phyloP scores from a whole-genome alignment of 2,113 vertebrate genomes.

The Monarcha castaneiventris region DNA sequence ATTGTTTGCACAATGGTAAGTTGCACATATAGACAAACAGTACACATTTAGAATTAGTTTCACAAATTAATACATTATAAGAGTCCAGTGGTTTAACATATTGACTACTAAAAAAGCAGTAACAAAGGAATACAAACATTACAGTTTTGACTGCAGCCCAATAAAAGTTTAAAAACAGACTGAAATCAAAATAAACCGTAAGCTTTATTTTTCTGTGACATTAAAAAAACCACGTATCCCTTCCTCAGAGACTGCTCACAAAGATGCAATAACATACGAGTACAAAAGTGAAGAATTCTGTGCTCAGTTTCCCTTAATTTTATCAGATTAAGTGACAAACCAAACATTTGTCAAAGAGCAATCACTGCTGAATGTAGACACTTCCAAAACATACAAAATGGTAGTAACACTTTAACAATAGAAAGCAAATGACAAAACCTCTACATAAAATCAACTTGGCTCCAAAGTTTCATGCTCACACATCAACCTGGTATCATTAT shows the following conservation, averaged over 20 bases:
- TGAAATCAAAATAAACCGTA: conserved; percentile 21
- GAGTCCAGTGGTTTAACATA: conserved; percentile 73
- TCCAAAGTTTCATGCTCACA: conserved; percentile 46
- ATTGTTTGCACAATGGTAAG: conserved; percentile 72
- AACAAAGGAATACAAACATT: conserved; percentile 67
- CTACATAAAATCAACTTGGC: conserved; percentile 57
- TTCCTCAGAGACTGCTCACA: conserved; percentile 17
- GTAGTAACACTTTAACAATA: conserved; percentile 54
- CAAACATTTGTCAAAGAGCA: conserved; percentile 36
- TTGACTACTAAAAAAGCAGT: conserved; percentile 61
- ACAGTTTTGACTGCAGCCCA: conserved; percentile 56
- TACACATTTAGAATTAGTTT: conserved; percentile 59
- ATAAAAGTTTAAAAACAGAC: conserved; percentile 42
- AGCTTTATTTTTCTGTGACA: conserved; percentile 49
- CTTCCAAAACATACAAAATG: conserved; percentile 61
- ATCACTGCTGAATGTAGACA: conserved; percentile 10
- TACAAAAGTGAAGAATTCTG: conserved; percentile 61
- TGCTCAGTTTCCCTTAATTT: conserved; percentile 62
- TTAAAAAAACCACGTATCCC: conserved; percentile 6
- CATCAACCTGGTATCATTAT: conserved; percentile 9
- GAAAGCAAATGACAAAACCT: conserved; percentile 67
- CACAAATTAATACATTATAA: conserved; percentile 71
- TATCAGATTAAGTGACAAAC: conserved; percentile 43
- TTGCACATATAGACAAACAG: conserved; percentile 68
- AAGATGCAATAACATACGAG: conserved; percentile 53